Evolutionary conservation across 1,140 invertebrate species (phyloP).

Genomic region (Luehdorfia chinensis): DNA sequence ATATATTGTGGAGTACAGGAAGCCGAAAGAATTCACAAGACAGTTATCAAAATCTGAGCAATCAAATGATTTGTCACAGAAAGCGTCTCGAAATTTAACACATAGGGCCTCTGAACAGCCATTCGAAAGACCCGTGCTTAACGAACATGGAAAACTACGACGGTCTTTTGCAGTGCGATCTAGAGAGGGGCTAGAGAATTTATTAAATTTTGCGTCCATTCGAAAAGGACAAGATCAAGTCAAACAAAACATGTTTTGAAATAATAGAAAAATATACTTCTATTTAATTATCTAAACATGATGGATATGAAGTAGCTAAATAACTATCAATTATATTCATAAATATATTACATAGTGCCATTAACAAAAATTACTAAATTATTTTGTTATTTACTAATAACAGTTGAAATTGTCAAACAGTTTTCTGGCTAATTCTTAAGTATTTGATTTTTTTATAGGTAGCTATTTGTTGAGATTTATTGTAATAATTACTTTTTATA

Average conservation of each 20-base stretch:
- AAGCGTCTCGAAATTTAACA: conserved; percentile 22
- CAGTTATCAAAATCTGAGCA: conserved; percentile 45
- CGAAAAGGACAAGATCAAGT: conserved; percentile 45
- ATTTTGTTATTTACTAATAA: no score
- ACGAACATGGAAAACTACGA: conserved; percentile 56
- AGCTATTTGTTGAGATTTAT: no score
- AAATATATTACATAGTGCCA: background rate
- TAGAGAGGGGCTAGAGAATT: conserved; percentile 62
- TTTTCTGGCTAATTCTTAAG: no score
- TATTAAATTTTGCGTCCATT: conserved; percentile 50
- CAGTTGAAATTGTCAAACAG: no score
- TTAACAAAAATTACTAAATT: no score
- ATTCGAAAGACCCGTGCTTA: conserved; percentile 40
- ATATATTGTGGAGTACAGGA: conserved; percentile 44
- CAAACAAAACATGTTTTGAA: conserved; percentile 46
- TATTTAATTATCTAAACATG: no score
- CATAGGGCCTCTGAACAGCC: conserved; percentile 46
- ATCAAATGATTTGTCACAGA: conserved; percentile 26
- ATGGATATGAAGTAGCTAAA: no score
- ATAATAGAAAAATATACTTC: background rate
- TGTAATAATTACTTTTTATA: no score
- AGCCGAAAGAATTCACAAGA: conserved; percentile 28
- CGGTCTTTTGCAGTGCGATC: conserved; percentile 65
- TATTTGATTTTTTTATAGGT: no score
- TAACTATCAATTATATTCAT: no score